Evolutionary conservation across 2,113 vertebrate genomes (phyloP).

Genomic region (Paradoxurus hermaphroditus): DNA sequence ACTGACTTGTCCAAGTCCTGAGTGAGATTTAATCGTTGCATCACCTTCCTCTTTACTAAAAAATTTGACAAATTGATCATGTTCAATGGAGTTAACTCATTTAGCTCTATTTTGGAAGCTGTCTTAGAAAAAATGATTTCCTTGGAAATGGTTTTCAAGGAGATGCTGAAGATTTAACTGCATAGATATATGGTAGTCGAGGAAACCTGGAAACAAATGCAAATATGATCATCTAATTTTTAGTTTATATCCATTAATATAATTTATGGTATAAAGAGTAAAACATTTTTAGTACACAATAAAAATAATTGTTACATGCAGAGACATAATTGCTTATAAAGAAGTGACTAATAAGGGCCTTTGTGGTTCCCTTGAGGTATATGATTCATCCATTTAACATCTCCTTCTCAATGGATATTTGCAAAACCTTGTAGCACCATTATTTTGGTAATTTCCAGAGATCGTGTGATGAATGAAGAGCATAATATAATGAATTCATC

Average conservation of each 20-base stretch:
- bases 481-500: not conserved
- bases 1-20: not conserved
- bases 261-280: not conserved
- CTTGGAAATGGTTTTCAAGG: not conserved
- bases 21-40: not conserved
- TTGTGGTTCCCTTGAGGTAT: not conserved
- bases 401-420: not conserved
- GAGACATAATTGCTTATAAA: not conserved
- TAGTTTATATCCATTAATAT: not conserved
- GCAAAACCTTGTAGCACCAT: not conserved
- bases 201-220: not conserved
- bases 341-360: not conserved
- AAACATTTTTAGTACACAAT: not conserved
- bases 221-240: conserved; percentile 16
- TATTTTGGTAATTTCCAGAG: not conserved
- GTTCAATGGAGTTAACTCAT: not conserved
- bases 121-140: conserved; percentile 23
- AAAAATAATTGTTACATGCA: conserved; percentile 9
- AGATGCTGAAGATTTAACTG: not conserved
- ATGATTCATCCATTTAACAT: not conserved
- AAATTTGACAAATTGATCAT: not conserved
- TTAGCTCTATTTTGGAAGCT: not conserved
- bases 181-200: not conserved
- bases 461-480: not conserved
- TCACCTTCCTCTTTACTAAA: not conserved